These are phyloP conservation scores for Oxystoma pomonae DNA, from an alignment of 2,888 invertebrate genomes.

Conservation along the genomic window DNA sequence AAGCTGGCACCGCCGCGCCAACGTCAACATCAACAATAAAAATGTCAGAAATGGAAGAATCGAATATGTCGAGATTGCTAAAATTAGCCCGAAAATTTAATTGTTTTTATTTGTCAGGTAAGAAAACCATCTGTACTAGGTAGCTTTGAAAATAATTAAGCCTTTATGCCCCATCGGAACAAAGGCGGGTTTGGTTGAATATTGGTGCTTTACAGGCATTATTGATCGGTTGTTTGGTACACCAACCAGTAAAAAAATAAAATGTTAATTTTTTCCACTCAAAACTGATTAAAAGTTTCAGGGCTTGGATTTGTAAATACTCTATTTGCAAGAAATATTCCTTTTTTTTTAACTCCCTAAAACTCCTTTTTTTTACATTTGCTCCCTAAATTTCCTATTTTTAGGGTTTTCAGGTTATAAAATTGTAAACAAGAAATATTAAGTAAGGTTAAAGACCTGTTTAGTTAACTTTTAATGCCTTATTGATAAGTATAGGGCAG, in stretches of 20 bases:
- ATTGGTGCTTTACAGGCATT: background rate
- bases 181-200: background rate
- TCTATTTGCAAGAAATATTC: no score
- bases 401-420: no score
- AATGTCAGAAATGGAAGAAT: conserved; percentile 13
- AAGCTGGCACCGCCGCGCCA: background rate
- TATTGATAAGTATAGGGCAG: no score
- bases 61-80: conserved; percentile 63
- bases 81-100: conserved; percentile 84
- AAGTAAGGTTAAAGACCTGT: no score
- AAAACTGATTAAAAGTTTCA: no score
- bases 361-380: no score
- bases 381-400: no score
- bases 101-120: conserved; percentile 85
- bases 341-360: no score
- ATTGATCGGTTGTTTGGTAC: background rate
- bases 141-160: background rate
- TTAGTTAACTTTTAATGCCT: no score
- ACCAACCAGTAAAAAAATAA: background rate
- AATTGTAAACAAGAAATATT: no score
- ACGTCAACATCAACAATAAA: conserved; percentile 4
- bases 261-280: no score
- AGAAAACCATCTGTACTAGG: conserved; percentile 34
- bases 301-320: no score
- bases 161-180: background rate